Conservation (phyloP, 2,888 invertebrate species). For the Leptothorax acervorum region DNA sequence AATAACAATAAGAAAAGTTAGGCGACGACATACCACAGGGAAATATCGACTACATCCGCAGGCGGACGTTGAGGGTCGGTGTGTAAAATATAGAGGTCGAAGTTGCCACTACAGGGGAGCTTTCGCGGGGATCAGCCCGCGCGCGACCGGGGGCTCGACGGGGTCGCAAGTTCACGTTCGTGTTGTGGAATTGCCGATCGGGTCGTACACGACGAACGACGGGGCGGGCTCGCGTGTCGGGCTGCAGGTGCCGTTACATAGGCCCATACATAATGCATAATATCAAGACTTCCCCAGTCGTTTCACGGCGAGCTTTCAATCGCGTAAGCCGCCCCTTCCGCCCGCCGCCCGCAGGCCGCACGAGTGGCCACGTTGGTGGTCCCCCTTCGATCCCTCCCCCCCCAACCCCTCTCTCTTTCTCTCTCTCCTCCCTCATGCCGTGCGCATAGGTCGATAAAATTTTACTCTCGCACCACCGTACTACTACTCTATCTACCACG, state of each 20-base stretch:
- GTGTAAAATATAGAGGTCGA: slow-evolving; percentile 52
- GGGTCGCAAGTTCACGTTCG: slow-evolving; percentile 74
- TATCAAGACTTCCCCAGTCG: slow-evolving; percentile 82
- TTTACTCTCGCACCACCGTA: slow-evolving; percentile 64
- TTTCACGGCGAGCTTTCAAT: slow-evolving; percentile 84
- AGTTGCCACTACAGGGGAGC: slow-evolving; percentile 34
- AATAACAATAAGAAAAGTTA: slow-evolving; percentile 55
- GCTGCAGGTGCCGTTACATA: slow-evolving; percentile 78
- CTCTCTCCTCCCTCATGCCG: neutral
- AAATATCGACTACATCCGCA: slow-evolving; percentile 46
- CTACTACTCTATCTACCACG: neutral
- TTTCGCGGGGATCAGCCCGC: slow-evolving; percentile 41
- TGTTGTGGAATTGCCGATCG: slow-evolving; percentile 68
- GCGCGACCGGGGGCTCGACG: slow-evolving; percentile 65
- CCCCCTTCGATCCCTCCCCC: neutral
- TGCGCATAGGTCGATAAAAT: slow-evolving; percentile 77
- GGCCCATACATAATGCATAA: slow-evolving; percentile 84
- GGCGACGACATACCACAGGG: slow-evolving; percentile 47
- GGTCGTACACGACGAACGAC: slow-evolving; percentile 51
- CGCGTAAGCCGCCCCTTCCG: slow-evolving; percentile 75
- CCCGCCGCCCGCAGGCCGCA: slow-evolving; percentile 46
- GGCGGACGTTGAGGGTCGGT: slow-evolving; percentile 15
- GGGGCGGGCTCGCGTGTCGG: slow-evolving; percentile 80
- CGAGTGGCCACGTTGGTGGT: slow-evolving; percentile 30
- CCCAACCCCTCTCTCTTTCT: neutral